Evolutionary conservation across 1,140 invertebrate species (phyloP).

Genomic region (Drosophila saltans): DNA sequence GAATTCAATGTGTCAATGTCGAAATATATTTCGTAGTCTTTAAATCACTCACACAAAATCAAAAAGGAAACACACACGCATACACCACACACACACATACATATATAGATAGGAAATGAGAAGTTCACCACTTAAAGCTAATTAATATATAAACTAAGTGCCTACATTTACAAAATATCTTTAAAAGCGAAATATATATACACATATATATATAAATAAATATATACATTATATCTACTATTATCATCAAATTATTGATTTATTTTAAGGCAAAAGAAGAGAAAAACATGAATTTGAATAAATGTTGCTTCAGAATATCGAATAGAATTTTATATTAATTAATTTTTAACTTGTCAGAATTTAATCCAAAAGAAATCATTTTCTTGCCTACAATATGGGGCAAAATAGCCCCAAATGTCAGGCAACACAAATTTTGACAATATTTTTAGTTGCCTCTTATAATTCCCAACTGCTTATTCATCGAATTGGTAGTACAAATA

Average conservation of each 20-base stretch:
- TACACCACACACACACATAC: conserved; percentile 26
- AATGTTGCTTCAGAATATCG: conserved; percentile 70
- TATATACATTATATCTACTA: conserved; percentile 27
- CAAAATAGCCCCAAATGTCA: conserved; percentile 16
- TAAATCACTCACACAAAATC: conserved; percentile 45
- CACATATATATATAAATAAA: conserved; percentile 32
- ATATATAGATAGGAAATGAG: conserved; percentile 33
- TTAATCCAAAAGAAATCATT: too few species aligned
- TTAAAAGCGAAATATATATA: conserved; percentile 46
- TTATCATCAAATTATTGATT: conserved; percentile 32
- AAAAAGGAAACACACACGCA: conserved; percentile 39
- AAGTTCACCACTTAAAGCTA: conserved; percentile 76
- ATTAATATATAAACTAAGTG: conserved; percentile 77
- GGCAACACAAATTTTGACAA: not conserved
- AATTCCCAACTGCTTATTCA: conserved; percentile 61
- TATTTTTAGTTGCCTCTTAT: not conserved
- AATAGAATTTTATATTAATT: not conserved
- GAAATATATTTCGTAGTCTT: conserved; percentile 67
- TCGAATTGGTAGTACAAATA: conserved; percentile 4
- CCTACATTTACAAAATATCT: conserved; percentile 59
- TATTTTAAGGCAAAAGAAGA: conserved; percentile 38
- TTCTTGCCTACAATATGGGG: too few species aligned
- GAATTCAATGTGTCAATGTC: conserved; percentile 79
- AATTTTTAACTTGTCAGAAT: too few species aligned
- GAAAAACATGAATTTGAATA: conserved; percentile 65